These are phyloP conservation scores for Ceratina japonica DNA, from an alignment of 1,140 invertebrate species.

Conservation along the genomic window DNA sequence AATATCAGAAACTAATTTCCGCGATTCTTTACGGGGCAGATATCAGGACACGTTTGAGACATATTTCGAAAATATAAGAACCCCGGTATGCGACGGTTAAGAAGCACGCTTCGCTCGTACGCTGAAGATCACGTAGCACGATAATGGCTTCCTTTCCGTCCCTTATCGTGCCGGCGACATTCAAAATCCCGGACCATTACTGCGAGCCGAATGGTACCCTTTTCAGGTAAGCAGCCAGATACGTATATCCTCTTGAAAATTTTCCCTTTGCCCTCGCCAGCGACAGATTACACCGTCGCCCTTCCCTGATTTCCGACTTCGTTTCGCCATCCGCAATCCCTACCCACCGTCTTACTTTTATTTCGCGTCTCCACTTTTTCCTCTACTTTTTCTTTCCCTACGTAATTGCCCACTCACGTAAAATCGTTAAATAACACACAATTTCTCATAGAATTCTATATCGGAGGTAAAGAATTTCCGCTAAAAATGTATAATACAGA, in stretches of 20 bases:
- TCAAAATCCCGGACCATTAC: conserved; percentile 72
- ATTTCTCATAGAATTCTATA: too few species aligned
- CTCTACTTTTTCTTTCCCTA: neutral
- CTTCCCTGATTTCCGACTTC: conserved; percentile 49
- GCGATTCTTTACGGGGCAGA: conserved; percentile 37
- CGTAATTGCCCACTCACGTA: too few species aligned
- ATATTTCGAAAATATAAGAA: conserved; percentile 67
- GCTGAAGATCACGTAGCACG: conserved; percentile 71
- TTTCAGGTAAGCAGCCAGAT: conserved; percentile 62
- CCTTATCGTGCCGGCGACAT: conserved; percentile 73
- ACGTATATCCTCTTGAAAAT: conserved; percentile 57
- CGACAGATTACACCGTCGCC: conserved; percentile 56
- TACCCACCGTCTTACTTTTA: conserved; percentile 14
- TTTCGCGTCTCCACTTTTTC: neutral
- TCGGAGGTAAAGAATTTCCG: too few species aligned
- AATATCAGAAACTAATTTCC: conserved; percentile 45
- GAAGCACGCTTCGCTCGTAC: conserved; percentile 66
- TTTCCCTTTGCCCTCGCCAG: conserved; percentile 48
- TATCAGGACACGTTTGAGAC: conserved; percentile 59
- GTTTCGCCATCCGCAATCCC: conserved; percentile 16
- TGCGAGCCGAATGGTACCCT: conserved; percentile 62
- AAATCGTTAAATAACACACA: too few species aligned
- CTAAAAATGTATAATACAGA: too few species aligned
- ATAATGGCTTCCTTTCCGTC: conserved; percentile 75
- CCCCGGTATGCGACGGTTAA: conserved; percentile 52